Evolutionary conservation across 2,888 invertebrate species (phyloP).

Genomic region (Epistrophe eligans): DNA sequence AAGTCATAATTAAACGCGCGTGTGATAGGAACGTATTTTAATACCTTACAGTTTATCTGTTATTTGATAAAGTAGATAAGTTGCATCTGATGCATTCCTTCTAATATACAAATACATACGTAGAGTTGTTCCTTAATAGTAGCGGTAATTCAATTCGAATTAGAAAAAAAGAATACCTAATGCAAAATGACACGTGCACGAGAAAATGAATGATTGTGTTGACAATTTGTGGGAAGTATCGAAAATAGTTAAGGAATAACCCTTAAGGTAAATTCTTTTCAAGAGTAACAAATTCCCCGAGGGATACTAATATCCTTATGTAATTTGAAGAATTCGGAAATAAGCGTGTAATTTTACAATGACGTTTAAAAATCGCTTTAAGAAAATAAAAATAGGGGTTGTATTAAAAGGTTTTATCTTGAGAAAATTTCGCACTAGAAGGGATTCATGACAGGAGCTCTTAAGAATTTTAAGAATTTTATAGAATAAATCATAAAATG

Average conservation of each 20-base stretch:
- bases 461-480: too few species aligned
- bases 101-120: not conserved
- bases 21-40: too few species aligned
- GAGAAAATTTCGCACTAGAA: too few species aligned
- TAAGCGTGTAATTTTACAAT: not conserved
- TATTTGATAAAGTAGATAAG: not conserved
- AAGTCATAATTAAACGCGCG: too few species aligned
- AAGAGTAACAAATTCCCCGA: not conserved
- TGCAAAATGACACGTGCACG: slow-evolving; percentile 59
- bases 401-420: not conserved
- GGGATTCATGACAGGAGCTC: too few species aligned
- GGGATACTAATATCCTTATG: not conserved
- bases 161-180: not conserved
- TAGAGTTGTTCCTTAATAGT: not conserved
- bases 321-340: not conserved
- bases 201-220: slow-evolving; percentile 45
- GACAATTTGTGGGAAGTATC: slow-evolving; percentile 50
- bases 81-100: not conserved
- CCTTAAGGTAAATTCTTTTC: not conserved
- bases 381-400: not conserved
- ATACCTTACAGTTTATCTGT: not conserved
- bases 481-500: too few species aligned
- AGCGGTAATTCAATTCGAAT: not conserved
- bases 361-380: not conserved
- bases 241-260: not conserved